A percentile compares a stretch with the other conserved stretches of the same genome.
Evolutionary conservation across 2,888 invertebrate species (phyloP).

Genomic region (Drosophila crucigera): DNA sequence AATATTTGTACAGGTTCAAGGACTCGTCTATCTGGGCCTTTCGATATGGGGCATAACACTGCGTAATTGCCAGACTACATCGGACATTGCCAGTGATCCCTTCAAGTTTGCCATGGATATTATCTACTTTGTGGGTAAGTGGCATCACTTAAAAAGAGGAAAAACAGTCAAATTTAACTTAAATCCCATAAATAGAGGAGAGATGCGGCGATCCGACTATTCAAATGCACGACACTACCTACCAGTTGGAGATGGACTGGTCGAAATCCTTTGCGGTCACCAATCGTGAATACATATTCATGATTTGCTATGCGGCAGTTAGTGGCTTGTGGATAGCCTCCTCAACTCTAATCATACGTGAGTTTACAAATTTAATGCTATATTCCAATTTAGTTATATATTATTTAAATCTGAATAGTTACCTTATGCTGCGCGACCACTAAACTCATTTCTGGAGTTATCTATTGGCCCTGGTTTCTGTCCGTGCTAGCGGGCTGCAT

Average conservation of each 20-base stretch:
- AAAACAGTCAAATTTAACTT: too few species aligned
- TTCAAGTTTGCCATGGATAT: slow-evolving; percentile 80
- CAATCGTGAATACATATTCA: slow-evolving; percentile 77
- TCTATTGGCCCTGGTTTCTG: slow-evolving; percentile 85
- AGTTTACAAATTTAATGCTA: slow-evolving; percentile 31
- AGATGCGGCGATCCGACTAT: slow-evolving; percentile 66
- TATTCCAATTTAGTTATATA: background rate
- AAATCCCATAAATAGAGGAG: slow-evolving; percentile 54
- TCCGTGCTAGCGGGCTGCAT: slow-evolving; percentile 81
- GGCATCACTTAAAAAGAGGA: accelerated
- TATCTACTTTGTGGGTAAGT: slow-evolving; percentile 81
- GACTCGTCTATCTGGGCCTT: slow-evolving; percentile 76
- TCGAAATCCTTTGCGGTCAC: slow-evolving; percentile 64
- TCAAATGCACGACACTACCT: background rate
- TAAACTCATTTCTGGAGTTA: slow-evolving; percentile 66
- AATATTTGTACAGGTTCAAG: slow-evolving; percentile 72
- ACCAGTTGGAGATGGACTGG: slow-evolving; percentile 69
- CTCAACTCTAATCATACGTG: slow-evolving; percentile 78
- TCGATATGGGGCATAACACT: slow-evolving; percentile 79
- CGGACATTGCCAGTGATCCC: slow-evolving; percentile 62
- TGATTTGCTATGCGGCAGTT: slow-evolving; percentile 76
- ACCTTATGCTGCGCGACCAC: slow-evolving; percentile 78
- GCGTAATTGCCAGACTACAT: slow-evolving; percentile 65
- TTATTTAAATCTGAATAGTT: slow-evolving; percentile 45
- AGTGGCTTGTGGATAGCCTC: slow-evolving; percentile 82